phyloP scores from a whole-genome alignment of 1,140 invertebrate genomes.

The Amyelois transitella region DNA sequence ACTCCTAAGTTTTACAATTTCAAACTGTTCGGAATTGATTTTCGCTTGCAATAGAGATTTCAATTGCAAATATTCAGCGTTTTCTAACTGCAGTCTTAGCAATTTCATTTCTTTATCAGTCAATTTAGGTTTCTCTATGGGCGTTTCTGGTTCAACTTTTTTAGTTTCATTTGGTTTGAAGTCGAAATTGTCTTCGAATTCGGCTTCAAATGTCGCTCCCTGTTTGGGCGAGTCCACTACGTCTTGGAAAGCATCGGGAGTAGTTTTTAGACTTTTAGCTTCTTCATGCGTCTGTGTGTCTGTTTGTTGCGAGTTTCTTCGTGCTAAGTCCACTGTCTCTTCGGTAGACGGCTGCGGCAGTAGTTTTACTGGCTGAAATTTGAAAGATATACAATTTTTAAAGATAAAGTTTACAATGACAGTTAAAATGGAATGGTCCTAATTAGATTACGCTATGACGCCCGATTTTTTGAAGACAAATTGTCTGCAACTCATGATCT shows the following conservation, averaged over 20 bases:
- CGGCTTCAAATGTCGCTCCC: constrained; percentile 50
- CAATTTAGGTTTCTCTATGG: constrained; percentile 64
- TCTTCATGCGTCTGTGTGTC: not conserved
- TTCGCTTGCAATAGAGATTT: constrained; percentile 79
- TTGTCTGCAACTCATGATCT: too few species aligned
- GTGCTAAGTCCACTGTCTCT: too few species aligned
- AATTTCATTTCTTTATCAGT: constrained; percentile 75
- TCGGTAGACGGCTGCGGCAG: too few species aligned
- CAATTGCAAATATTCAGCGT: constrained; percentile 79
- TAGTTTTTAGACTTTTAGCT: not conserved
- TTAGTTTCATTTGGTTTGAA: constrained; percentile 48
- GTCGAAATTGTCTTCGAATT: constrained; percentile 71
- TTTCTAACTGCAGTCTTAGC: constrained; percentile 78
- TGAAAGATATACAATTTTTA: too few species aligned
- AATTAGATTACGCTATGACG: too few species aligned
- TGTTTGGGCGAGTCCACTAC: constrained; percentile 42
- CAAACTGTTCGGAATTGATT: constrained; percentile 79
- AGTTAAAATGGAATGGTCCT: too few species aligned
- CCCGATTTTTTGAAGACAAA: too few species aligned
- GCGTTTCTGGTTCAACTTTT: constrained; percentile 25
- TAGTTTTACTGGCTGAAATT: too few species aligned
- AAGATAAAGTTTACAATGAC: too few species aligned
- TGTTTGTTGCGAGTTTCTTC: not conserved
- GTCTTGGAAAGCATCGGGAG: constrained; percentile 28
- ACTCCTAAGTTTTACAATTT: constrained; percentile 79